Percentiles rank a stretch among this genome's conserved stretches.
These are phyloP conservation scores for Branchellion lobata DNA, from an alignment of 2,888 invertebrate genomes.

Conservation along the genomic window DNA sequence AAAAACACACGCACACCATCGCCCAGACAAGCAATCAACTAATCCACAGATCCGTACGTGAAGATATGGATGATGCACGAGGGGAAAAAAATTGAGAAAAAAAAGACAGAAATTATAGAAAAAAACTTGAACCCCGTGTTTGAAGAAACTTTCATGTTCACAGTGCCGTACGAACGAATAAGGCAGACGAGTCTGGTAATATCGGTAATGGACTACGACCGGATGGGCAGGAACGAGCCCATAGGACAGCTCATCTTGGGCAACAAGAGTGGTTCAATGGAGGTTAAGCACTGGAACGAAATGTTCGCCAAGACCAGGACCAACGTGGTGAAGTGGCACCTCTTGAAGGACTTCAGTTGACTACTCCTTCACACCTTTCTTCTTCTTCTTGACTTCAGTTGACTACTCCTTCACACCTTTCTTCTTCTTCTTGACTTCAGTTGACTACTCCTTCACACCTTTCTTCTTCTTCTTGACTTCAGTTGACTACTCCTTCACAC, in stretches of 20 bases:
- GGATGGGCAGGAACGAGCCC: constrained; percentile 87
- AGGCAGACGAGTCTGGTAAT: constrained; percentile 89
- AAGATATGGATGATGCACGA: constrained; percentile 95
- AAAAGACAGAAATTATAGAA: constrained; percentile 76
- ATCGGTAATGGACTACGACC: constrained; percentile 95
- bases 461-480: too few species aligned
- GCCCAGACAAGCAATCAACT: not conserved
- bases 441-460: too few species aligned
- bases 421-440: too few species aligned
- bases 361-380: not conserved
- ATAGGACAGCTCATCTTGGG: constrained; percentile 71
- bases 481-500: too few species aligned
- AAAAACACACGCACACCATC: not conserved
- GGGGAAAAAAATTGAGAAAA: constrained; percentile 90
- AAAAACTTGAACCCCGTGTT: constrained; percentile 87
- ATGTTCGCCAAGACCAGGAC: constrained; percentile 96
- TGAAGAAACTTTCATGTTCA: constrained; percentile 92
- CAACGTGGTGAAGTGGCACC: constrained; percentile 94
- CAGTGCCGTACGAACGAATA: constrained; percentile 95
- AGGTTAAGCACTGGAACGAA: constrained; percentile 96
- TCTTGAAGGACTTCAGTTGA: constrained; percentile 70
- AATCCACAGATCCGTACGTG: constrained; percentile 87
- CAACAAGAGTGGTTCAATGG: constrained; percentile 79
- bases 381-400: too few species aligned
- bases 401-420: too few species aligned